Conservation (phyloP, 2,888 invertebrate genomes). For the Limnephilus marmoratus region DNA sequence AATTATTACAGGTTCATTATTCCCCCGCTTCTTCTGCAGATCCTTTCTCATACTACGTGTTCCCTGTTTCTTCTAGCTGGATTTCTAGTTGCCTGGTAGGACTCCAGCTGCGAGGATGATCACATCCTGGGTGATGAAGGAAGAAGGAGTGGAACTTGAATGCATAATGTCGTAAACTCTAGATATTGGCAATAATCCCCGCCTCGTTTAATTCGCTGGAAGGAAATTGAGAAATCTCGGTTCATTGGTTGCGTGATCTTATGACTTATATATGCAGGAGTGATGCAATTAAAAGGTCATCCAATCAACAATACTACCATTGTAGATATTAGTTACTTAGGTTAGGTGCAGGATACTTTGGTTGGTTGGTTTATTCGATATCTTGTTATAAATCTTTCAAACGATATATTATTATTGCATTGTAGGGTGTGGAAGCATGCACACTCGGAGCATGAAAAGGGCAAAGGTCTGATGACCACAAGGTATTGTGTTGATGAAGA, state of each 20-base stretch:
- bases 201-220: slow-evolving; percentile 2
- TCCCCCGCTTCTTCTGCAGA: background rate
- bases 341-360: background rate
- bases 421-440: too few species aligned
- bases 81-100: background rate
- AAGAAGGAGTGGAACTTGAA: background rate
- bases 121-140: background rate
- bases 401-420: too few species aligned
- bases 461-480: too few species aligned
- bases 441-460: too few species aligned
- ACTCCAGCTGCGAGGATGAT: slow-evolving; percentile 4
- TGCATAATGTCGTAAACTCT: background rate
- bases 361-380: too few species aligned
- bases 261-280: background rate
- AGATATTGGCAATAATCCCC: background rate
- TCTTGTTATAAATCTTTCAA: too few species aligned
- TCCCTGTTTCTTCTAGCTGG: background rate
- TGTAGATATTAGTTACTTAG: background rate
- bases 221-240: background rate
- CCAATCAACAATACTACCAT: background rate
- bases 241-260: background rate
- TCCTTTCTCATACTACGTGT: background rate
- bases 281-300: background rate
- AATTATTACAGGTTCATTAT: background rate
- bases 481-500: too few species aligned